A percentile compares a stretch with the other conserved stretches of the same genome.
Evolutionary conservation across 2,888 invertebrate genomes (phyloP).

Genomic region (Sarcophaga caerulescens): DNA sequence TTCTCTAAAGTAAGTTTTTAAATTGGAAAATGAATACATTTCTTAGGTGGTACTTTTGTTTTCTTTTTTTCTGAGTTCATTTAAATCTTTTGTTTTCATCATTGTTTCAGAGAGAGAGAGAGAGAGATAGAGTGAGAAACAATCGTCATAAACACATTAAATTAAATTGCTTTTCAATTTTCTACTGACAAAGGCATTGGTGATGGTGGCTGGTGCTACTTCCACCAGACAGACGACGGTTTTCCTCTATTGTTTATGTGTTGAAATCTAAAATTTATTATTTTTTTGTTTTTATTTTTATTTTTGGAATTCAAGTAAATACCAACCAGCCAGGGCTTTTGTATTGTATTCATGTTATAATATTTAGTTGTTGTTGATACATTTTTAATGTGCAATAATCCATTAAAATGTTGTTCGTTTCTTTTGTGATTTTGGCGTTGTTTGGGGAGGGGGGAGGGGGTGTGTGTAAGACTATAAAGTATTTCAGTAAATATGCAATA

Average conservation of each 20-base stretch:
- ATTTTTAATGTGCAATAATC: conserved; percentile 70
- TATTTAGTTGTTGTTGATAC: conserved; percentile 53
- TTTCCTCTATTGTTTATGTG: conserved; percentile 62
- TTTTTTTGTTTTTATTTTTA: conserved; percentile 59
- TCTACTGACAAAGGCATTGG: conserved; percentile 41
- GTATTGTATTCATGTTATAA: conserved; percentile 11
- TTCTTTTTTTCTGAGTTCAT: neutral
- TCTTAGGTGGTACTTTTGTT: conserved; percentile 27
- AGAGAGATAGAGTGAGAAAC: conserved; percentile 39
- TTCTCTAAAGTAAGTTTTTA: conserved; percentile 63
- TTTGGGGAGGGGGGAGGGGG: no score
- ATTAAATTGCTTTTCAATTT: conserved; percentile 78
- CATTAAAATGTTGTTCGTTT: conserved; percentile 69
- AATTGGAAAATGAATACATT: conserved; percentile 64
- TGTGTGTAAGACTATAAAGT: no score
- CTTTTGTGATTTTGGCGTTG: no score
- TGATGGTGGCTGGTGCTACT: conserved; percentile 20
- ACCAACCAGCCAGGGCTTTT: neutral
- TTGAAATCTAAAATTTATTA: conserved; percentile 70
- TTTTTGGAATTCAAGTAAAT: conserved; percentile 15
- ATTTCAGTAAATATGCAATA: no score
- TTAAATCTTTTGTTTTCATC: conserved; percentile 22
- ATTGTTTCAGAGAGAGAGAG: conserved; percentile 48
- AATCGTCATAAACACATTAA: conserved; percentile 78
- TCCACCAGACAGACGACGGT: conserved; percentile 21